Percentiles rank a stretch among this genome's conserved stretches.
Conservation (phyloP, 2,113 vertebrate species). For the Epinephelus moara region DNA sequence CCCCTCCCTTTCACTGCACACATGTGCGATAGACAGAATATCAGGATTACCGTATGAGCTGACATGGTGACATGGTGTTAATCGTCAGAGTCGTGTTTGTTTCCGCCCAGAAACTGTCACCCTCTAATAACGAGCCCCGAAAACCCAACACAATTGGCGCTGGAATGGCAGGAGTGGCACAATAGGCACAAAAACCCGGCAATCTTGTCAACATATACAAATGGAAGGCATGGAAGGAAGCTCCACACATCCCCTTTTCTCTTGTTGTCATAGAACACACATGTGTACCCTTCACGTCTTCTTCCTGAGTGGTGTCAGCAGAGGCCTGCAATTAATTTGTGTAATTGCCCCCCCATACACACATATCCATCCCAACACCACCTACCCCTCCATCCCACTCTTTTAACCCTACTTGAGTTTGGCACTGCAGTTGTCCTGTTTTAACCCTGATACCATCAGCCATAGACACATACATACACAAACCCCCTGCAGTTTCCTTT, state of each 20-base stretch:
- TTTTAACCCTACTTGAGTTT: slow-evolving; percentile 46
- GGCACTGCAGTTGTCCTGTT: slow-evolving; percentile 46
- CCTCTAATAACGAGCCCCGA: slow-evolving; percentile 81
- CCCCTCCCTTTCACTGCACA: slow-evolving; percentile 65
- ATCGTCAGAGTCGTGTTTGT: slow-evolving; percentile 82
- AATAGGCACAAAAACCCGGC: slow-evolving; percentile 81
- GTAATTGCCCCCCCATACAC: slow-evolving; percentile 66
- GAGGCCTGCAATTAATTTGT: slow-evolving; percentile 82
- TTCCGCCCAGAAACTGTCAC: slow-evolving; percentile 84
- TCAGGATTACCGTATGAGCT: slow-evolving; percentile 83
- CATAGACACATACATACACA: slow-evolving; percentile 29
- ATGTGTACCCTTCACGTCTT: slow-evolving; percentile 71
- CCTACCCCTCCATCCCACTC: slow-evolving; percentile 54
- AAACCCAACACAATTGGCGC: slow-evolving; percentile 78
- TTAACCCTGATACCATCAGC: slow-evolving; percentile 38
- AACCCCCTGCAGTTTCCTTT: slow-evolving; percentile 22
- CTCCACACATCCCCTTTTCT: slow-evolving; percentile 72
- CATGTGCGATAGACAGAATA: slow-evolving; percentile 81
- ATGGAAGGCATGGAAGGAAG: slow-evolving; percentile 75
- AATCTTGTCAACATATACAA: slow-evolving; percentile 83
- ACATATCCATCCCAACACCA: slow-evolving; percentile 55
- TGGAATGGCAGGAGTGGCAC: slow-evolving; percentile 77
- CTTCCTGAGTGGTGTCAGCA: slow-evolving; percentile 78
- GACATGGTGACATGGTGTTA: slow-evolving; percentile 83
- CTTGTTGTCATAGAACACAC: slow-evolving; percentile 79